Percentiles rank a stretch among this genome's conserved stretches.
Conservation (phyloP, 2,797 vertebrate genomes). For the Phoeniculus purpureus region DNA sequence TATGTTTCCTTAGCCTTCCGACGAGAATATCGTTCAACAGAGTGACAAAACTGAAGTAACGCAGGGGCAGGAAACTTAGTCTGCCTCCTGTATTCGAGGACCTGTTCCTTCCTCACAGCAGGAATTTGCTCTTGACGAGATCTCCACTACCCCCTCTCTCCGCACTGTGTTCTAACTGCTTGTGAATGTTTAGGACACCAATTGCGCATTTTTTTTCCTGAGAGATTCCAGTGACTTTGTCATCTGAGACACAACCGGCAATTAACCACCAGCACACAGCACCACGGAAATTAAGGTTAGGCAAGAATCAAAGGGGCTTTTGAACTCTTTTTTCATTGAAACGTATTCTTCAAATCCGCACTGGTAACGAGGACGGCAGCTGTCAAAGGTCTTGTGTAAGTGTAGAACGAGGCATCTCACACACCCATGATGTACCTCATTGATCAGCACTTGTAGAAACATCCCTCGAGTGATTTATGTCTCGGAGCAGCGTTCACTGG, state of each 20-base stretch:
- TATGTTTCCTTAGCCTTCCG: background rate
- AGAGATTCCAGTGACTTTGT: background rate
- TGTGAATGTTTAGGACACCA: background rate
- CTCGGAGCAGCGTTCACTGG: background rate
- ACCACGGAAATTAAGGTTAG: background rate
- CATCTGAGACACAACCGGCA: background rate
- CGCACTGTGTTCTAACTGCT: background rate
- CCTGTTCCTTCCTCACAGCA: background rate
- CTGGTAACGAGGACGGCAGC: background rate
- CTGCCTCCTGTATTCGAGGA: background rate
- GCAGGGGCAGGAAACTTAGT: background rate
- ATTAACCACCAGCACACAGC: background rate
- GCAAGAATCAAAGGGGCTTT: background rate
- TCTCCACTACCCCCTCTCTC: background rate
- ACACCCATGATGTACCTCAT: background rate
- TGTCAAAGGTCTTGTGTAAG: background rate
- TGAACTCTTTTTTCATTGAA: background rate
- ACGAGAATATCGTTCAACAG: background rate
- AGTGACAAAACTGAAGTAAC: background rate
- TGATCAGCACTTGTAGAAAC: slow-evolving; percentile 8
- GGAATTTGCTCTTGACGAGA: background rate
- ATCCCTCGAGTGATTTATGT: slow-evolving; percentile 18
- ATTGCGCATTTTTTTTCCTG: background rate
- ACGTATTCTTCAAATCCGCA: background rate
- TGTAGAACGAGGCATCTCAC: background rate